These are phyloP conservation scores for pig (Sus scrofa) DNA, from an alignment of 2,113 vertebrate genomes.

Conservation along the genomic window T2T-Sscrofa CM000817.6:101454501-101455000, in stretches of 20 bases:
- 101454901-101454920: background rate
- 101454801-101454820: too few relatives aligned
- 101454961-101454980: background rate
- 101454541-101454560: background rate
- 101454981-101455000: background rate
- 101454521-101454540: background rate
- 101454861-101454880: background rate
- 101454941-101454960: background rate
- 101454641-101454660: background rate
- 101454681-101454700: background rate
- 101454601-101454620: background rate
- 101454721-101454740: background rate
- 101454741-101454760: background rate
- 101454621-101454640: background rate
- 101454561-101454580: conserved; percentile 13
- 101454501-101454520: background rate
- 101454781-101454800: background rate
- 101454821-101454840: background rate
- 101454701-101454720: too few relatives aligned
- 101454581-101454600: background rate
- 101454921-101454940: background rate
- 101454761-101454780: background rate
- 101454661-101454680: background rate
- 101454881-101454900: background rate
- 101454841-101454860: background rate